Conservation (phyloP, 2,113 vertebrate species). For the Nycticorax nycticorax region DNA sequence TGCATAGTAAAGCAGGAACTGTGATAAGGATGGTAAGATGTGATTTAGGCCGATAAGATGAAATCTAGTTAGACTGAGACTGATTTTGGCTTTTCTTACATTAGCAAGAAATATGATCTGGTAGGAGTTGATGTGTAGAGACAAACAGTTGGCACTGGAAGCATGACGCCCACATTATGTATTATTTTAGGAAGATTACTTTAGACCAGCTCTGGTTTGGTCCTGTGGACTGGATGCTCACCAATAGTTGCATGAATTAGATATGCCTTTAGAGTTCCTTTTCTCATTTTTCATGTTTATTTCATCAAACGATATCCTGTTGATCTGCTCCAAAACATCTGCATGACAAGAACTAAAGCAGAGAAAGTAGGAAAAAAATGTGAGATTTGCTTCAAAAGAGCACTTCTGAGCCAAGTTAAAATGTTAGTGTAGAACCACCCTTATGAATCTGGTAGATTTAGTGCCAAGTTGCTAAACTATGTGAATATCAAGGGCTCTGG, state of each 20-base stretch:
- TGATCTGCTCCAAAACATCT: background rate
- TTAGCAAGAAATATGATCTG: background rate
- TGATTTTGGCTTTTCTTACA: background rate
- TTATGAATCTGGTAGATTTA: background rate
- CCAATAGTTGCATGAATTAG: background rate
- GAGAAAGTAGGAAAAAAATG: background rate
- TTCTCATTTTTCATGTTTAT: background rate
- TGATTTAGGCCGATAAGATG: background rate
- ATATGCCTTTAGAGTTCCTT: background rate
- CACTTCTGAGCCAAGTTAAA: background rate
- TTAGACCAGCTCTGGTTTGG: background rate
- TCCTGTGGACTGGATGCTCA: background rate
- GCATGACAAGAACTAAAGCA: background rate
- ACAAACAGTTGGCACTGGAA: background rate
- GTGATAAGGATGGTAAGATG: background rate
- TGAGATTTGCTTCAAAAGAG: background rate
- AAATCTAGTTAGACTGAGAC: background rate
- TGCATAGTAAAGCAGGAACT: background rate
- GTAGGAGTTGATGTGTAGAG: background rate
- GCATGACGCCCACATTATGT: background rate
- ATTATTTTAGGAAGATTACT: background rate
- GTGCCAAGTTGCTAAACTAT: background rate
- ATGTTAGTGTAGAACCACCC: background rate
- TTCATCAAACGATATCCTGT: background rate
- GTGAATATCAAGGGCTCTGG: background rate